Percentiles rank a stretch among this genome's conserved stretches.
These are phyloP conservation scores for Plestiodon gilberti DNA, from an alignment of 2,113 vertebrate species.

Conservation along the genomic window DNA sequence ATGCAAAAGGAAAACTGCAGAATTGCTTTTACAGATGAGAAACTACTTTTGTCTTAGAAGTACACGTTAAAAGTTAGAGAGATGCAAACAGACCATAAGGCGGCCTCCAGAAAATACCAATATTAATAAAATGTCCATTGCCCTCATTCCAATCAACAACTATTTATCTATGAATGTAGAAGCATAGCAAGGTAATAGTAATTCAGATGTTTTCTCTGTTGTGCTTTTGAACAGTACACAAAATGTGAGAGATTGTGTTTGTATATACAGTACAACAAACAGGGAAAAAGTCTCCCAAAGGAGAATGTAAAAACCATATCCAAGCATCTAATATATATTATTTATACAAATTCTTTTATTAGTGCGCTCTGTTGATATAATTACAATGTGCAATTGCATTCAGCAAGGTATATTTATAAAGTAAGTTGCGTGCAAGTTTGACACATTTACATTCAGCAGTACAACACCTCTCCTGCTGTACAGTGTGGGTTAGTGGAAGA, in stretches of 20 bases:
- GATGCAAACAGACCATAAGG: constrained; percentile 75
- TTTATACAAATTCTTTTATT: constrained; percentile 85
- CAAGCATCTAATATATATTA: constrained; percentile 83
- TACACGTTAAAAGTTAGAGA: constrained; percentile 75
- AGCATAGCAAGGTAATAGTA: constrained; percentile 56
- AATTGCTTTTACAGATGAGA: constrained; percentile 74
- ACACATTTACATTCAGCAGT: constrained; percentile 71
- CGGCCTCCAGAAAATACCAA: constrained; percentile 72
- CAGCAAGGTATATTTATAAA: constrained; percentile 75
- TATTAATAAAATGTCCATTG: constrained; percentile 72
- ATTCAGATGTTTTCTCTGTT: constrained; percentile 54
- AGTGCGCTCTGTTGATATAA: constrained; percentile 85
- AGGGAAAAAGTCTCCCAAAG: constrained; percentile 74
- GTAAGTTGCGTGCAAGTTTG: constrained; percentile 71
- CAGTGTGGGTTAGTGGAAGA: constrained; percentile 47
- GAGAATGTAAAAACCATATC: constrained; percentile 81
- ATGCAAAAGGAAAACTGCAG: constrained; percentile 54
- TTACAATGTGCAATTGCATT: constrained; percentile 84
- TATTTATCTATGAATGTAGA: constrained; percentile 61
- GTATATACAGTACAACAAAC: constrained; percentile 72
- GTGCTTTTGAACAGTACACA: constrained; percentile 62
- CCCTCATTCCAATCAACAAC: constrained; percentile 72
- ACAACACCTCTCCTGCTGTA: constrained; percentile 64
- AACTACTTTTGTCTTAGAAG: constrained; percentile 69
- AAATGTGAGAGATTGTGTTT: constrained; percentile 62